phyloP scores from a whole-genome alignment of 2,888 invertebrate genomes.

The Aphodius sticticus region DNA sequence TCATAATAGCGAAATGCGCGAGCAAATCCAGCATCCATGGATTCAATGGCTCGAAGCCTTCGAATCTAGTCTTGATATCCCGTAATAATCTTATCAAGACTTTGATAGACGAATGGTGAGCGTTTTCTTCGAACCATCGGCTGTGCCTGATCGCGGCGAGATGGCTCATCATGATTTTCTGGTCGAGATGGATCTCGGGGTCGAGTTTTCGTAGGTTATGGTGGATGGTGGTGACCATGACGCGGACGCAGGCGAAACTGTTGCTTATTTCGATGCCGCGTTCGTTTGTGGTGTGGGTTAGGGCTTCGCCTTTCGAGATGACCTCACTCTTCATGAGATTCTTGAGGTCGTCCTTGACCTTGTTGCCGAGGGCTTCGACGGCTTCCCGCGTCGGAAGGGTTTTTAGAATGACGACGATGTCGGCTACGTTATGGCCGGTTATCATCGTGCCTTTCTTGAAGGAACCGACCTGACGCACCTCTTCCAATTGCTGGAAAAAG shows the following conservation, averaged over 20 bases:
- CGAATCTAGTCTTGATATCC: conserved; percentile 89
- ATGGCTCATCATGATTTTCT: conserved; percentile 85
- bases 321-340: conserved; percentile 71
- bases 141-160: conserved; percentile 94
- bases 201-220: conserved; percentile 94
- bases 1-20: conserved; percentile 96
- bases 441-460: conserved; percentile 99
- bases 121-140: conserved; percentile 98
- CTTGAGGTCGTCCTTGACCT: conserved; percentile 87
- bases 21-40: conserved; percentile 97
- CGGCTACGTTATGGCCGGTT: conserved; percentile 93
- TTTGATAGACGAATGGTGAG: conserved; percentile 96
- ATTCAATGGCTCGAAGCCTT: conserved; percentile 88
- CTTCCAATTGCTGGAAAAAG: conserved; percentile 80
- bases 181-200: conserved; percentile 80
- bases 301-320: conserved; percentile 67
- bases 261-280: conserved; percentile 90
- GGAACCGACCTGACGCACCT: conserved; percentile 96
- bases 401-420: conserved; percentile 96
- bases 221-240: conserved; percentile 92
- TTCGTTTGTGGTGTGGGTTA: conserved; percentile 69
- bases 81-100: conserved; percentile 88
- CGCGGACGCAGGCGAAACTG: conserved; percentile 84
- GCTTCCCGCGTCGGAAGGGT: conserved; percentile 96
- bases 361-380: conserved; percentile 89